phyloP scores from a whole-genome alignment of 2,797 vertebrate species.

The Thunnus albacares region DNA sequence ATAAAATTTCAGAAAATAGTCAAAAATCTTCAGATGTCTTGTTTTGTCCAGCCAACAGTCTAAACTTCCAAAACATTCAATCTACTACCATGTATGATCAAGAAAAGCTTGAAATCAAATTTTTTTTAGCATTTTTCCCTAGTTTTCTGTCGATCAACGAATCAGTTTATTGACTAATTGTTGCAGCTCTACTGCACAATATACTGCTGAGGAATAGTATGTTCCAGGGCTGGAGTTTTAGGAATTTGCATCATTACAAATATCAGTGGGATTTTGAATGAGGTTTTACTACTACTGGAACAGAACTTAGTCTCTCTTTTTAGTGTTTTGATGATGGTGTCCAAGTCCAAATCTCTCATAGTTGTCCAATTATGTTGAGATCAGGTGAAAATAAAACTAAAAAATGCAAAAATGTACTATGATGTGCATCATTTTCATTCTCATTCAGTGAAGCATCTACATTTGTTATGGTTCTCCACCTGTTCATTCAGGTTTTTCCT shows the following conservation, averaged over 20 bases:
- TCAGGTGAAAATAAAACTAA: background rate
- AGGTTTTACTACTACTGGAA: too few species aligned
- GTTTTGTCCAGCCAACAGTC: background rate
- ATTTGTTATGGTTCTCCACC: background rate
- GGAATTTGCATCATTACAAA: too few species aligned
- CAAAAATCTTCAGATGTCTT: background rate
- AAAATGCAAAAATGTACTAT: too few species aligned
- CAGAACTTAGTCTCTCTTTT: too few species aligned
- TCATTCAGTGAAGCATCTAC: background rate
- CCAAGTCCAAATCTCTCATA: background rate
- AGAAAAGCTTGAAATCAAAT: too few species aligned
- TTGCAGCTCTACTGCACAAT: background rate
- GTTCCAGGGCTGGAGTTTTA: background rate
- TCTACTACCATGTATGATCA: too few species aligned
- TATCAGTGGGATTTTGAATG: too few species aligned
- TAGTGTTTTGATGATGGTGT: background rate
- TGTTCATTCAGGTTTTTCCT: background rate
- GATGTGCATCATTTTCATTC: background rate
- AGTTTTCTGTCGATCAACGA: too few species aligned
- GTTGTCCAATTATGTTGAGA: background rate
- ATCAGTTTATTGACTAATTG: background rate
- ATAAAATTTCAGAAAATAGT: background rate
- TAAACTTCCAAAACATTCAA: background rate
- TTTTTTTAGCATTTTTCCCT: too few species aligned
- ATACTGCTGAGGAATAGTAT: background rate